Evolutionary conservation across 2,113 vertebrate genomes (phyloP), one percentile per base, ranked within the genome.

Genomic region (Picathartes gymnocephalus): DNA sequence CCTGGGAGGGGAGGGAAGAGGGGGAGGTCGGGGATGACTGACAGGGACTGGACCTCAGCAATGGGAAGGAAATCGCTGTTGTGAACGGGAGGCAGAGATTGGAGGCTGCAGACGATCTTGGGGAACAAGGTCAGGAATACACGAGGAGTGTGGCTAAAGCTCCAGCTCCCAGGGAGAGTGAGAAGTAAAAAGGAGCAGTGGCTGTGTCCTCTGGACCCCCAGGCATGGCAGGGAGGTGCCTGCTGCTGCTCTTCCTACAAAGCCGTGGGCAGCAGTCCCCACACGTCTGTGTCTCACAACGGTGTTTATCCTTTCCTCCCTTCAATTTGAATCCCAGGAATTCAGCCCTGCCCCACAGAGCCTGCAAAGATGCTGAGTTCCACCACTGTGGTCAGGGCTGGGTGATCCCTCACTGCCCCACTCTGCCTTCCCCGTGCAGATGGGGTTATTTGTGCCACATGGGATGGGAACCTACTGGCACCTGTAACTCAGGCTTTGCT

Each of bases 61-160:
- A 33, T 24, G 61, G 44, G 64, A 88, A 93, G 60, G 47, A 94
- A 94, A 95, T 92, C 92, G 85, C 68, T 86, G 28, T 45, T 83
- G 85, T 74, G 88, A 95, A 19, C 15, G 37, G 79, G 56, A 93
- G 64, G 64, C 79, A 93, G 79, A 82, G 87, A 53, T 3, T 86
- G 64, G 78, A 91, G 48, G 60, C 58, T 62, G 37, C 68, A 91
- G 61, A 23, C 53, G 73, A 9, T 53, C 54, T 13, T 42, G 53
- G 2, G 53, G 33, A 50, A 3, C 56, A 56, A 83, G 89, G 85
- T 80, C 90, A 74, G 71, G 47, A 40, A 39, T 3, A 39, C 30
- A 57, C 4, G 20, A 51, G 0, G 6, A 80, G 56, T 1, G 8
- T 23, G 58, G 51, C 54, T 88, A 22, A 66, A 93, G 27, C 90